These are phyloP conservation scores for Acrobasis suavella DNA, from an alignment of 2,888 invertebrate genomes.

Conservation along the genomic window DNA sequence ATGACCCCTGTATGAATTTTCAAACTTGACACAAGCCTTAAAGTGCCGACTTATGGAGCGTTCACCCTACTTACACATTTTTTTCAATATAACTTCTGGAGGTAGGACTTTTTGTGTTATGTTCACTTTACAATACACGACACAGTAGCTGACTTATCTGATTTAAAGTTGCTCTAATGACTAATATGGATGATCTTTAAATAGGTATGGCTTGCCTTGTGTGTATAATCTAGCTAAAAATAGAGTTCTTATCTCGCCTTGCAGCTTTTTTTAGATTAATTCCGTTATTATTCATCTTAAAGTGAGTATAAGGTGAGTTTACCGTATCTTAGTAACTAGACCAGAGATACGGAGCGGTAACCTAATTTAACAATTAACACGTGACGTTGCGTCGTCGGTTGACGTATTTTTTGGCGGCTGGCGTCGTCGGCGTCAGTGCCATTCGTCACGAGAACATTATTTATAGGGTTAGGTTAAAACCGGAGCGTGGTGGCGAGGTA, in stretches of 20 bases:
- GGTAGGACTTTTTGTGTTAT: no score
- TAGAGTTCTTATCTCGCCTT: slow-evolving; percentile 8
- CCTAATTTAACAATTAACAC: slow-evolving; percentile 23
- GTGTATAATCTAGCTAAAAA: background rate
- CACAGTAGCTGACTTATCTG: background rate
- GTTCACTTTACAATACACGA: no score
- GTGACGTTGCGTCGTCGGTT: slow-evolving; percentile 33
- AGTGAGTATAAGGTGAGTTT: background rate
- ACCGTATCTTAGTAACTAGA: background rate
- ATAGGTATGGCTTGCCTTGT: background rate
- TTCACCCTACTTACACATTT: no score
- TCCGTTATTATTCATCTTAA: slow-evolving; percentile 30
- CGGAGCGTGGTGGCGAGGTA: slow-evolving; percentile 40
- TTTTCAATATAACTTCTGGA: no score
- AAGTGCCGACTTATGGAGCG: no score
- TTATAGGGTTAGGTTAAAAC: slow-evolving; percentile 60
- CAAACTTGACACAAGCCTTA: no score
- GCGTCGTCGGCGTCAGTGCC: slow-evolving; percentile 42
- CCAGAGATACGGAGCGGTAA: slow-evolving; percentile 2
- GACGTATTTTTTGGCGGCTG: slow-evolving; percentile 38
- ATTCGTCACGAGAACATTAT: slow-evolving; percentile 41
- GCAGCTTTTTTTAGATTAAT: slow-evolving; percentile 40
- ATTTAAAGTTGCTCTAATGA: background rate
- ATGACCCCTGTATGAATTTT: no score
- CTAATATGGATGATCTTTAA: background rate